These are phyloP conservation scores for Theristus sp. DNA, from an alignment of 2,888 invertebrate species.

Conservation along the genomic window DNA sequence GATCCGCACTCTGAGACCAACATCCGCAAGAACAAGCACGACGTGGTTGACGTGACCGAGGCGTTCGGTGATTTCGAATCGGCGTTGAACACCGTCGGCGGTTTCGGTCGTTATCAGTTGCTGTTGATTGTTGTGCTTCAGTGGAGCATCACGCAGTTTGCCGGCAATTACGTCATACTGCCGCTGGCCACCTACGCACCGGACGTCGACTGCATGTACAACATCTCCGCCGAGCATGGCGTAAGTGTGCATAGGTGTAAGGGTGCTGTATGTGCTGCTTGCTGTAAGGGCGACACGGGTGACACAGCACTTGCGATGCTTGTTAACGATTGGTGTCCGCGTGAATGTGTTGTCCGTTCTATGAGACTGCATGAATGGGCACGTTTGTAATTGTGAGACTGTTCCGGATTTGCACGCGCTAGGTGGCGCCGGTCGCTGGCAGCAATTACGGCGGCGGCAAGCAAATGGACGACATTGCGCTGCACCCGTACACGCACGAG, in stretches of 20 bases:
- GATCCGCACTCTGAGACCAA: neutral
- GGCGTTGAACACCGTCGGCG: neutral
- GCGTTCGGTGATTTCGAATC: neutral
- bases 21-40: neutral
- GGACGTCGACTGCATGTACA: neutral
- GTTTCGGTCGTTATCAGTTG: constrained; percentile 4
- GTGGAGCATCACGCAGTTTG: neutral
- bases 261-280: too few species aligned
- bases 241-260: too few species aligned
- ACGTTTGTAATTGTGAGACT: too few species aligned
- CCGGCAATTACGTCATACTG: constrained; percentile 7
- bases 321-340: neutral
- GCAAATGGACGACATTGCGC: neutral
- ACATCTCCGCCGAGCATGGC: too few species aligned
- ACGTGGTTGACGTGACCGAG: neutral
- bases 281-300: neutral
- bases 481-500: neutral
- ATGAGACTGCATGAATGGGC: too few species aligned
- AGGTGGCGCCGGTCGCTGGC: neutral
- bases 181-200: constrained; percentile 2
- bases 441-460: neutral
- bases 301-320: too few species aligned
- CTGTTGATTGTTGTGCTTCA: neutral
- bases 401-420: too few species aligned
- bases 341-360: too few species aligned